Percentiles rank a stretch among this genome's conserved stretches.
These are phyloP conservation scores for Macrochelys suwanniensis DNA, from an alignment of 2,797 vertebrate genomes.

Conservation along the genomic window DNA sequence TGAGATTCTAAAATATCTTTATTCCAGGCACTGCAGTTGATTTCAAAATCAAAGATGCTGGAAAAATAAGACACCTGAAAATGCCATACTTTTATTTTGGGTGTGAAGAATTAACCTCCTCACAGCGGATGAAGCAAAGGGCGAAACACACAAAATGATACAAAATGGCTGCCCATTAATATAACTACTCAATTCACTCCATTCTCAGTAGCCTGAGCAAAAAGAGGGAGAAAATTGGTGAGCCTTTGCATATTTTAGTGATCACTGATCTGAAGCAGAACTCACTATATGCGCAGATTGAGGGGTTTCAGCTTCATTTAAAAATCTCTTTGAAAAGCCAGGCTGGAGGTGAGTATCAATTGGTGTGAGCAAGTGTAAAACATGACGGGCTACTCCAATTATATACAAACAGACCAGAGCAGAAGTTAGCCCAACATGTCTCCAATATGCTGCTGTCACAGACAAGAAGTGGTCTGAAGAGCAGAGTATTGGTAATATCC, in stretches of 20 bases:
- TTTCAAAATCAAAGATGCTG: background rate
- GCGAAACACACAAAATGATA: background rate
- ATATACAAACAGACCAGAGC: background rate
- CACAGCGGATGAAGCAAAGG: background rate
- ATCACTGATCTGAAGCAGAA: background rate
- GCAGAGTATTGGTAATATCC: background rate
- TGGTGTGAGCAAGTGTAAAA: background rate
- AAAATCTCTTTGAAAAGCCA: background rate
- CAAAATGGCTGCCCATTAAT: background rate
- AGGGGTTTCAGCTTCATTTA: background rate
- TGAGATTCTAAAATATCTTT: background rate
- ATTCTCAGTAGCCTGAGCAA: background rate
- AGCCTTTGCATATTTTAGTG: background rate
- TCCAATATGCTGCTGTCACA: background rate
- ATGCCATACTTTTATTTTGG: background rate
- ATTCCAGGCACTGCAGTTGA: background rate
- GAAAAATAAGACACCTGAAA: background rate
- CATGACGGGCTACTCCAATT: background rate
- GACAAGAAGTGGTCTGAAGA: background rate
- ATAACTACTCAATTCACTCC: background rate
- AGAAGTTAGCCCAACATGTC: background rate
- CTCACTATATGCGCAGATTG: background rate
- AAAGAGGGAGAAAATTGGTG: background rate
- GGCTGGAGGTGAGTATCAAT: background rate
- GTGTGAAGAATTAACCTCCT: background rate